Conservation (phyloP, 2,888 invertebrate species). For the Apomyelois bistriatella region DNA sequence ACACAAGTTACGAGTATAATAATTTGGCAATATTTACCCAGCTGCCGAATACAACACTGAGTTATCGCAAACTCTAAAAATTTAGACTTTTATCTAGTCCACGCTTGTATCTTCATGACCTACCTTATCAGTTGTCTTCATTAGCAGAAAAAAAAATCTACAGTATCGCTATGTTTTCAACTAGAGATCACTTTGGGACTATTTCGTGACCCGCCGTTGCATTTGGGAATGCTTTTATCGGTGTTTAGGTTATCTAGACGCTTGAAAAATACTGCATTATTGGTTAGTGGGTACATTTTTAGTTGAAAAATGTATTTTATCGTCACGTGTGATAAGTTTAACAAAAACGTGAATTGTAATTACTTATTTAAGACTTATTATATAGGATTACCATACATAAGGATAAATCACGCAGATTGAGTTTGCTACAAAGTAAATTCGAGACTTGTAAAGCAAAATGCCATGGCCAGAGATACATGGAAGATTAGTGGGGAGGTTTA, state of each 20-base stretch:
- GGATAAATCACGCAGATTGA: too few species aligned
- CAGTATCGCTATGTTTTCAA: background rate
- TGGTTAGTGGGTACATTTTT: too few species aligned
- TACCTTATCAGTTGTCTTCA: conserved; percentile 17
- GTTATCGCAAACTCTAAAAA: conserved; percentile 32
- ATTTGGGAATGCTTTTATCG: background rate
- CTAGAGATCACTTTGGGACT: background rate
- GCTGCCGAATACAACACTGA: background rate
- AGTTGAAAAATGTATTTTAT: too few species aligned
- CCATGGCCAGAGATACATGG: too few species aligned
- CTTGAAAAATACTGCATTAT: too few species aligned
- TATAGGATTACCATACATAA: too few species aligned
- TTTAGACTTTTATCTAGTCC: conserved; percentile 48
- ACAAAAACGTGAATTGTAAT: too few species aligned
- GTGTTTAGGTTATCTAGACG: background rate
- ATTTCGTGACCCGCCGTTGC: background rate
- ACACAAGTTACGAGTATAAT: background rate
- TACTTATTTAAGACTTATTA: too few species aligned
- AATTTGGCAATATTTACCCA: conserved; percentile 4
- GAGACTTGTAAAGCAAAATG: too few species aligned
- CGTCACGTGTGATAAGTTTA: too few species aligned
- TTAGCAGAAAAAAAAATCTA: conserved; percentile 11
- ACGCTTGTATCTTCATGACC: conserved; percentile 24
- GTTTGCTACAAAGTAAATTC: too few species aligned
- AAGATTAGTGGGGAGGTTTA: too few species aligned